Evolutionary conservation across 2,888 invertebrate species (phyloP).

Genomic region (Acleris holmiana): DNA sequence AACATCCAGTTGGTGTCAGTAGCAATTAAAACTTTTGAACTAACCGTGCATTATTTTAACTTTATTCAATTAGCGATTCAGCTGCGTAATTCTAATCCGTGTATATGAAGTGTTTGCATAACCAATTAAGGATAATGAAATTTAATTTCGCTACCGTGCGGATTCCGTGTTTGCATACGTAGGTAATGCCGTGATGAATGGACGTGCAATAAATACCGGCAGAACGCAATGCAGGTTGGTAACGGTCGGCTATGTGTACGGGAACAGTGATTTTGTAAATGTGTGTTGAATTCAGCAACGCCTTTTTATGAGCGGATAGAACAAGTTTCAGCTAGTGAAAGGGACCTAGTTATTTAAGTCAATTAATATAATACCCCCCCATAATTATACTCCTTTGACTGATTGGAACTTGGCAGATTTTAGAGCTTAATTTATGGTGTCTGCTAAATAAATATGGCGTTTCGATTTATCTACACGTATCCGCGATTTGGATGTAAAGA

Average conservation of each 20-base stretch:
- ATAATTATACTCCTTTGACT: too few relatives aligned
- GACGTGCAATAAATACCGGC: constrained; percentile 18
- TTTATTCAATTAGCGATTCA: neutral
- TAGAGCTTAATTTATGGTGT: too few relatives aligned
- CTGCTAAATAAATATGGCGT: too few relatives aligned
- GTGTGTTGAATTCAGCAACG: too few relatives aligned
- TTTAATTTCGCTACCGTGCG: neutral
- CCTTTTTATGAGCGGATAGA: too few relatives aligned
- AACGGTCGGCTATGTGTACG: neutral
- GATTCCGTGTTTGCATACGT: constrained; percentile 1
- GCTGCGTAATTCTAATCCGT: neutral
- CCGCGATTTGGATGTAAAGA: too few relatives aligned
- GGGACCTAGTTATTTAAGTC: too few relatives aligned
- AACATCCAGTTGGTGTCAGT: neutral
- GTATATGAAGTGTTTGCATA: neutral
- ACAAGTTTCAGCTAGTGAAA: too few relatives aligned
- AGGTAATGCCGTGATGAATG: constrained; percentile 27
- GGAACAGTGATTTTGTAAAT: neutral
- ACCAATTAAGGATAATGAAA: constrained; percentile 9
- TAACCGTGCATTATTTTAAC: neutral
- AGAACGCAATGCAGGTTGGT: constrained; percentile 22
- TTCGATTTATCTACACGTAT: too few relatives aligned
- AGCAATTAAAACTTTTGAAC: neutral
- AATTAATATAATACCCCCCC: too few relatives aligned
- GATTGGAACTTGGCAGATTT: too few relatives aligned